These are phyloP conservation scores for Cryptoblepharus egeriae DNA, from an alignment of 2,797 vertebrate species.

Conservation along the genomic window DNA sequence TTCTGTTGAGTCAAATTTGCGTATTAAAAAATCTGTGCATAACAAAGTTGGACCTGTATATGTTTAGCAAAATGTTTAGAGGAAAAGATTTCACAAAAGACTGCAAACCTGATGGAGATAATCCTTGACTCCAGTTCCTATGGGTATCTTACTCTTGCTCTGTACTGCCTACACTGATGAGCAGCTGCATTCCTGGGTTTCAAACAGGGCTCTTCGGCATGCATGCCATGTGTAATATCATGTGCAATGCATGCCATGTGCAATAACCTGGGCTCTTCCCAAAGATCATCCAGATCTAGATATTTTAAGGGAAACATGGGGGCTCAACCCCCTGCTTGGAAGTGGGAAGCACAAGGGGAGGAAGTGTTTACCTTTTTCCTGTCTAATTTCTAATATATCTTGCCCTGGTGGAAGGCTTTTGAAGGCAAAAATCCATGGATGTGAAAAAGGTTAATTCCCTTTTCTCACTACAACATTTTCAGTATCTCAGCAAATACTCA, in stretches of 20 bases:
- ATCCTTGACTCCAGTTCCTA: conserved; percentile 7
- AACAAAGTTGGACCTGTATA: no score
- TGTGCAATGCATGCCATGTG: no score
- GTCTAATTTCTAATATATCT: no score
- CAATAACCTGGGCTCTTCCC: no score
- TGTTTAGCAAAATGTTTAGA: background rate
- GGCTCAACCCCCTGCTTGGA: background rate
- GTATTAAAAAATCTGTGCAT: no score
- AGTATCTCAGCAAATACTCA: background rate
- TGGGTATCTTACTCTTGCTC: no score
- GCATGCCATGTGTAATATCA: no score
- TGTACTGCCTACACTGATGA: no score
- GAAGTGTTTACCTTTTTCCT: background rate
- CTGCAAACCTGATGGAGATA: conserved; percentile 41
- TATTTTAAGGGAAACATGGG: background rate
- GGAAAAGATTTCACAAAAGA: background rate
- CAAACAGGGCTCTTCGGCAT: no score
- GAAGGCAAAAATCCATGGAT: background rate
- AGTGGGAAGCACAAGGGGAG: no score
- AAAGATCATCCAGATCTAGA: background rate
- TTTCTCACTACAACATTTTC: background rate
- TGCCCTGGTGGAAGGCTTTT: background rate
- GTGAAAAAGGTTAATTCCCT: background rate
- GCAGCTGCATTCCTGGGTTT: no score
- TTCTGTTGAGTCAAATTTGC: no score